Evolutionary conservation across 2,113 vertebrate species (phyloP), one percentile per base, ranked within the genome.

Genomic region (Stictonetta naevosa): DNA sequence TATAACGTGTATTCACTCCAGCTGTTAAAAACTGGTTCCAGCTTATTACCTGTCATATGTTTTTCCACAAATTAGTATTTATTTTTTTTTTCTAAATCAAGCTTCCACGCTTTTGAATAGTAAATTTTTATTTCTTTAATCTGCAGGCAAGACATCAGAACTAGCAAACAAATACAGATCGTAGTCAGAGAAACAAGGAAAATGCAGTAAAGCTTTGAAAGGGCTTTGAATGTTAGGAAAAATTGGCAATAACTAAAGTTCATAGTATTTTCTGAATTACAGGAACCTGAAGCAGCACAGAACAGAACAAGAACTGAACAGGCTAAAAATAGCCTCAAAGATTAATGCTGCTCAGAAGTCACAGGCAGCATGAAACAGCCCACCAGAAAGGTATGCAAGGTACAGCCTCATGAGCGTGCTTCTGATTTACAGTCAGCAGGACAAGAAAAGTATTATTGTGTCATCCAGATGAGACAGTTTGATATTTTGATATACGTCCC

Each of bases 201-300:
- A 89, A 68, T 2, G 11, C 38, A 77, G 59, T 21, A 94, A 92
- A 92, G 8, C 34, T 88, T 58, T 42, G 25, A 90, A 89, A 46
- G 21, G 40, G 28, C 22, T 96, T 83, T 86, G 84, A 96, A 48
- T 76, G 91, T 71, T 77, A 95, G 38, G 64, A 88, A 50, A 38
- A 40, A 66, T 88, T 40, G 64, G 40, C n/a, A 92, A 23, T 31
- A 62, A 56, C 69, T 63, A 3, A 80, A 80, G 58, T 78, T 68
- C 88, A 86, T 26, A 71, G 13, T 64, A 34, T 34, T 91, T 92
- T 92, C 55, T 84, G 88, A 83, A 56, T 63, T 68, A 59, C 13
- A 38, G 34, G 34, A 95, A 82, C 59, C 18, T 94, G 33, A 78
- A 86, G 46, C 50, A 69, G 29, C 8, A 77, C 33, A 71, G 62